Evolutionary conservation across 2,888 invertebrate species (phyloP), one percentile per base, ranked within the genome.

Genomic region (Hypena proboscidalis): DNA sequence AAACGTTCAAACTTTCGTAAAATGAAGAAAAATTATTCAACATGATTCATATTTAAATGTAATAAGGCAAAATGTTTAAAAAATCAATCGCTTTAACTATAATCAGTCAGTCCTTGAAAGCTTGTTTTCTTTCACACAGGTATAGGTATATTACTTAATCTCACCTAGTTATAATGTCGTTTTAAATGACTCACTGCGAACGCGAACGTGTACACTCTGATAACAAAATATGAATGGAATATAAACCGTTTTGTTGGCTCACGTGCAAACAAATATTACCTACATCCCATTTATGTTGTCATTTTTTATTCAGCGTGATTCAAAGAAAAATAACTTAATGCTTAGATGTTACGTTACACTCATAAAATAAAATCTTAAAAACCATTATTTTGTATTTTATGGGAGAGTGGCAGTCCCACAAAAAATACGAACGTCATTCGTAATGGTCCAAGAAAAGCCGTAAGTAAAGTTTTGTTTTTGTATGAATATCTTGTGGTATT

Each of bases 241-340:
- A 51, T 53, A 53, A 57, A 50, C 45, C 29, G 25, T 17, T 46
- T 40, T 41, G 20, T 36, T 59, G 51, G 32, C 48, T 55, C 59
- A 59, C 32, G 23, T 38, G 36, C 30, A 25, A 39, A 31, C 46
- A 37, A n/a, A 22, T n/a, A n/a, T 22, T 3, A n/a, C 6, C 8
- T 22, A n/a, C 6, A 22, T 4, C 14, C 13, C 15, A 6, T 21
- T 13, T 17, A 21, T 11, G 8, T n/a, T 22, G 21, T 8, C 27
- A 30, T 52, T 47, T 44, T 56, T 53, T 48, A 31, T 30, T 10
- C 13, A 13, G 19, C 13, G 20, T 27, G 34, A 37, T 39, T 30
- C 29, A 27, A 31, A 52, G 39, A 39, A 37, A 36, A 40, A 40
- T 32, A 22, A 11, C 21, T 42, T 26, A 39, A 9, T 27, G 17